phyloP scores from a whole-genome alignment of 2,888 invertebrate species.

The Philonicus albiceps region DNA sequence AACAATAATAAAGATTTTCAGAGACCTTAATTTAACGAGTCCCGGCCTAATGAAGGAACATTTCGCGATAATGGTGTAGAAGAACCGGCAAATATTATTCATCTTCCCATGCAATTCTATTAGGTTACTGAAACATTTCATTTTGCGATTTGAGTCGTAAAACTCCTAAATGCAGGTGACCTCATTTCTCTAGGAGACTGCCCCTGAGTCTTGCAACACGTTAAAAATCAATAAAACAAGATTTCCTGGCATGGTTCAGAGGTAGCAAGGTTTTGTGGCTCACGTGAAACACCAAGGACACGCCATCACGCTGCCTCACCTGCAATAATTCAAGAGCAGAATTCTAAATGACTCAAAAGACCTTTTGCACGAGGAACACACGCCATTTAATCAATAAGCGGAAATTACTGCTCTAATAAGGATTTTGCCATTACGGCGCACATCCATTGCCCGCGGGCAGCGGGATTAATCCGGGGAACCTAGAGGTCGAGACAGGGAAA shows the following conservation, averaged over 20 bases:
- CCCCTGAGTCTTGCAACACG: slow-evolving; percentile 31
- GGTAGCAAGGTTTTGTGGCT: slow-evolving; percentile 11
- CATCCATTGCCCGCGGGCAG: neutral
- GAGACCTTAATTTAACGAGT: neutral
- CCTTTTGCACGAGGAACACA: neutral
- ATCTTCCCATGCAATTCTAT: neutral
- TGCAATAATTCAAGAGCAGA: slow-evolving; percentile 33
- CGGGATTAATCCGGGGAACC: neutral
- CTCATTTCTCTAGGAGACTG: neutral
- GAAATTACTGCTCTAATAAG: slow-evolving; percentile 32
- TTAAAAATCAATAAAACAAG: slow-evolving; percentile 30
- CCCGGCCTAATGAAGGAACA: neutral
- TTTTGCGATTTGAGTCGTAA: neutral
- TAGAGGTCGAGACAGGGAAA: neutral
- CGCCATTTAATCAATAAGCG: slow-evolving; percentile 35
- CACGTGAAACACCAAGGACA: slow-evolving; percentile 26
- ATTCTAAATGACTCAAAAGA: slow-evolving; percentile 12
- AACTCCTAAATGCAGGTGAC: slow-evolving; percentile 8
- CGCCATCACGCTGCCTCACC: neutral
- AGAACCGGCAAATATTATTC: neutral
- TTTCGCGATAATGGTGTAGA: neutral
- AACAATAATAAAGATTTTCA: neutral
- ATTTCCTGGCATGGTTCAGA: neutral
- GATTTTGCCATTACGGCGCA: neutral
- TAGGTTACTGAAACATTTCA: neutral